These are phyloP conservation scores for Rhadina sibilatrix DNA, from an alignment of 2,113 vertebrate genomes.

Conservation along the genomic window DNA sequence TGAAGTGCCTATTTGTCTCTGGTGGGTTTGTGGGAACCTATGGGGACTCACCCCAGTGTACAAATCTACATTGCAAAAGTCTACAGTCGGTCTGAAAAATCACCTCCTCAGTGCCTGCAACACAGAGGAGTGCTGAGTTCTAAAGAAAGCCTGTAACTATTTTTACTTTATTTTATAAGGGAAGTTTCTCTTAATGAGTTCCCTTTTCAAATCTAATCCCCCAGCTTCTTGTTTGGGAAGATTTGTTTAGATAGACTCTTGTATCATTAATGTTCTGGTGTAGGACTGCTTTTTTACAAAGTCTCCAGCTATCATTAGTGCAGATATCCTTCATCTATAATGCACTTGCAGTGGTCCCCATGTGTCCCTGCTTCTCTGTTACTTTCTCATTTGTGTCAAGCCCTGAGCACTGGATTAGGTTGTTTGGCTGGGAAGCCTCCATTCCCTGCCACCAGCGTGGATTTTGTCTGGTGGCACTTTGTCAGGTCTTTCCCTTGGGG, in stretches of 20 bases:
- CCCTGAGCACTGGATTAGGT: background rate
- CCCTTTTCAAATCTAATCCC: slow-evolving; percentile 25
- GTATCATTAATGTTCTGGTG: slow-evolving; percentile 11
- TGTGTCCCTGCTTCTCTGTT: background rate
- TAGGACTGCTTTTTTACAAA: background rate
- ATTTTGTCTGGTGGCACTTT: background rate
- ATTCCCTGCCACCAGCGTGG: background rate
- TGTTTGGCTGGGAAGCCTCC: background rate
- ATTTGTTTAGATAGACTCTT: slow-evolving; percentile 26
- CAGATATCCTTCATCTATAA: slow-evolving; percentile 17
- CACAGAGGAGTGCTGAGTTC: background rate
- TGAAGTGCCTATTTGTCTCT: background rate
- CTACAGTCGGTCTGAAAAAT: slow-evolving; percentile 2
- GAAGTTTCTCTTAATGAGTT: slow-evolving; percentile 47
- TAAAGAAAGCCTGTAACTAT: slow-evolving; percentile 4
- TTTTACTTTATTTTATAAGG: slow-evolving; percentile 30
- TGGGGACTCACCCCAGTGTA: background rate
- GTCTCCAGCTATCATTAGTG: background rate
- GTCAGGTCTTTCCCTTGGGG: background rate
- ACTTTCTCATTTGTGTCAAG: slow-evolving; percentile 1
- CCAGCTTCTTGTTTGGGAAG: slow-evolving; percentile 17
- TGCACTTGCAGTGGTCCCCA: background rate
- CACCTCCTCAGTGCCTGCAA: background rate
- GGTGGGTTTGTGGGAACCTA: background rate
- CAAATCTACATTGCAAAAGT: slow-evolving; percentile 41